These are phyloP conservation scores for Pangasius mekongensis DNA, from an alignment of 2,797 vertebrate genomes.

Conservation along the genomic window DNA sequence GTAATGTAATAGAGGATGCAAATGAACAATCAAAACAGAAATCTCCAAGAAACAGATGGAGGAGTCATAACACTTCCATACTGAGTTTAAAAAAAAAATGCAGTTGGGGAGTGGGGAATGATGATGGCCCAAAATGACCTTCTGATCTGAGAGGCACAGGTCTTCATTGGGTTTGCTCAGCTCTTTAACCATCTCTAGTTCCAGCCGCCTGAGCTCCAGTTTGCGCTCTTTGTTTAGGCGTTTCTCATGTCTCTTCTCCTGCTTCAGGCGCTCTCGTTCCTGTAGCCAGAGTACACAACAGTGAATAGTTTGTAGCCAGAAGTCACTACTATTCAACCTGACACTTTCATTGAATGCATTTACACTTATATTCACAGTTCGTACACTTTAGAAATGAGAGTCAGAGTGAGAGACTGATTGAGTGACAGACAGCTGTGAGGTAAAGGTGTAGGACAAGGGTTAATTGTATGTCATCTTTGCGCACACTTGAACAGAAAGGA, in stretches of 20 bases:
- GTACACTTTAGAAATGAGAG: conserved; percentile 24
- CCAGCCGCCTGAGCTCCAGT: conserved; percentile 86
- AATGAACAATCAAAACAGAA: background rate
- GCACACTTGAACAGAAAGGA: background rate
- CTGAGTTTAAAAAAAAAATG: background rate
- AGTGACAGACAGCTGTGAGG: background rate
- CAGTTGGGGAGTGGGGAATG: background rate
- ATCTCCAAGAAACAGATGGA: background rate
- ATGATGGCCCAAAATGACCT: conserved; percentile 72
- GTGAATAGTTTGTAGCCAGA: conserved; percentile 25
- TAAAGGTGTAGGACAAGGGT: background rate
- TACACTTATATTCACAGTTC: conserved; percentile 44
- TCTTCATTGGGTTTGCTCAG: conserved; percentile 96
- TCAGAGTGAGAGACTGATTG: background rate
- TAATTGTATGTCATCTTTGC: background rate
- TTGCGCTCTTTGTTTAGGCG: conserved; percentile 93
- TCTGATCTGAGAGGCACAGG: conserved; percentile 94
- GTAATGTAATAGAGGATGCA: background rate
- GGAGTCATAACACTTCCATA: background rate
- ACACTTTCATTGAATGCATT: conserved; percentile 33
- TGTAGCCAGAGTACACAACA: conserved; percentile 60
- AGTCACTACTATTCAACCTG: conserved; percentile 42
- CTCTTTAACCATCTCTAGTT: conserved; percentile 93
- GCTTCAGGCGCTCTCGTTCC: conserved; percentile 92
- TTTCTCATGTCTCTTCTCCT: conserved; percentile 94